Evolutionary conservation across 2,797 vertebrate species (phyloP).

Genomic region (Rhadinocentrus ornatus): DNA sequence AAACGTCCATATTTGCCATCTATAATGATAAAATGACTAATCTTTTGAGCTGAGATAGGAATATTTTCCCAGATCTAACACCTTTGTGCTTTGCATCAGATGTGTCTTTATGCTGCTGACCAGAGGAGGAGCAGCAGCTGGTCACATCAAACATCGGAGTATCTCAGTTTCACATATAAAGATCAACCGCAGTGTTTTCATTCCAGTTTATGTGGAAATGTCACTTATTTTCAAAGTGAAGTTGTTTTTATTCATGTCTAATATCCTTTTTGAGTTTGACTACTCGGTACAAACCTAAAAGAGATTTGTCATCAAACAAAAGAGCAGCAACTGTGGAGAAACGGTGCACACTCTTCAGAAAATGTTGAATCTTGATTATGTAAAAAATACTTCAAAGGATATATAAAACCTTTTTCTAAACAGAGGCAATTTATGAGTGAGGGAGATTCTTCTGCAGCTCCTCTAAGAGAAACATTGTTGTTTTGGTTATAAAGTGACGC

Average conservation of each 20-base stretch:
- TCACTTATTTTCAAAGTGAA: constrained; percentile 67
- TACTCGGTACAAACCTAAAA: constrained; percentile 26
- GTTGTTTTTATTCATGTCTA: constrained; percentile 66
- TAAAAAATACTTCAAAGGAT: constrained; percentile 10
- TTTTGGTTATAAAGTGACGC: background rate
- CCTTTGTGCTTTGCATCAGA: constrained; percentile 2
- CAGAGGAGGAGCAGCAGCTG: constrained; percentile 33
- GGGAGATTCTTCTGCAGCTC: background rate
- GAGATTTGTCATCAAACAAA: constrained; percentile 10
- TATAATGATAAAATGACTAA: too few species aligned
- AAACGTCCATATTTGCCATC: too few species aligned
- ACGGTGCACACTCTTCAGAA: constrained; percentile 2
- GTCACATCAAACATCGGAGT: constrained; percentile 62
- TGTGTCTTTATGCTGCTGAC: too few species aligned
- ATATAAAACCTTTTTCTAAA: background rate
- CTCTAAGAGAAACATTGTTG: constrained; percentile 14
- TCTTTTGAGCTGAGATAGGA: too few species aligned
- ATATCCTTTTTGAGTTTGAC: constrained; percentile 45
- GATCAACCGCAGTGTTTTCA: constrained; percentile 66
- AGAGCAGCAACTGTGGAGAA: background rate
- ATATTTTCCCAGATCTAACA: too few species aligned
- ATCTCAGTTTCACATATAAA: constrained; percentile 66
- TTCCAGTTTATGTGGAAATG: constrained; percentile 72
- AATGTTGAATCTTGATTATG: background rate
- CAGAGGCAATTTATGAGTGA: background rate